Base-by-base conservation (phyloP, 2,888 invertebrate genomes). In the Oscheius myriophilus region DNA sequence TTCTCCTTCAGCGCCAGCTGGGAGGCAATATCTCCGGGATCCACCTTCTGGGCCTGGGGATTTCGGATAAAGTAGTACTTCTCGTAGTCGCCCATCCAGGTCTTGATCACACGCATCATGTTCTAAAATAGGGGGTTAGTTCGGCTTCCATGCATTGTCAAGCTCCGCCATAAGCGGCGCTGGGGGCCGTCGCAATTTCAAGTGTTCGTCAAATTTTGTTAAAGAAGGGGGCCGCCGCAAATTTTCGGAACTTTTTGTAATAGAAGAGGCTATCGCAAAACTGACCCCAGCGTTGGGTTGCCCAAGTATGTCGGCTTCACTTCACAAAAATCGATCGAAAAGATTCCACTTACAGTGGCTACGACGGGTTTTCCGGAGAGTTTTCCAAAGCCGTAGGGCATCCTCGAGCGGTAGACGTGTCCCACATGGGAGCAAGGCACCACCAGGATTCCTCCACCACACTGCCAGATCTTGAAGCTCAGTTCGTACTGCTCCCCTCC, bases 391-490 rank as follows among this genome's bases (percentile, higher is more conserved):
- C 92, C 93, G 87, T 97, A 97, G 0, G 96, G 90, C 96, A 96
- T 96, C 86, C 95, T 95, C 33, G 95, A 95, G 73, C 97, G 91
- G 87, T 98, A 98, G 4, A 98, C 95, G 86, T 98, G 97, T 0
- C 97, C 97, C 0, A 98, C 97, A 74, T 94, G 91, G 0, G 96
- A 96, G 87, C 98, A 98, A 0, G 98, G 97, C 0, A 98, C 96
- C 95, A 97, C 97, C 86, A 95, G 92, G 67, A 98, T 94, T 82
- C 93, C 93, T 53, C 98, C 98, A 0, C 97, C 97, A 87, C 97
- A 98, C 87, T 96, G 96, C 97, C 97, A 97, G 69, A 97, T 94
- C 90, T 96, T 96, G 86, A 96, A 96, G 73, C 94, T 94, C 21
- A 96, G 87, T 87, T 96, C 96, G 85, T 96, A 96, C 88, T 96